A percentile compares a stretch with the other conserved stretches of the same genome.
Evolutionary conservation across 2,888 invertebrate species (phyloP).

Genomic region (Tiliacea citrago): DNA sequence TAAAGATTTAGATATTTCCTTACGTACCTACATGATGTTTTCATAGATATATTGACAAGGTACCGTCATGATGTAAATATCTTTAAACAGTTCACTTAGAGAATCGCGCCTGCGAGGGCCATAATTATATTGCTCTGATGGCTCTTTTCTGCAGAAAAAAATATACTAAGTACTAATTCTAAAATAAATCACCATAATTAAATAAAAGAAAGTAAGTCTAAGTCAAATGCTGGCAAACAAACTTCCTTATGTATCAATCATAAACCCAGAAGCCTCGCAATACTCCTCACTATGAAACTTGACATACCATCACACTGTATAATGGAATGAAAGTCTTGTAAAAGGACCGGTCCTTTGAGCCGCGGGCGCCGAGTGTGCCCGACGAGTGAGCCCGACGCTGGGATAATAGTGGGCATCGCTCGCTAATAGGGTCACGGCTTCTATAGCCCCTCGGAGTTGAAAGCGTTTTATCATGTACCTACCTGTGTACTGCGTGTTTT

Average conservation of each 20-base stretch:
- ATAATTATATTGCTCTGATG: too few species aligned
- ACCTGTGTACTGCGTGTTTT: not conserved
- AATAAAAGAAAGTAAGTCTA: too few species aligned
- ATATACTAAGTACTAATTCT: not conserved
- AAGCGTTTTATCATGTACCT: conserved; percentile 31
- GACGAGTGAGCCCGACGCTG: conserved; percentile 65
- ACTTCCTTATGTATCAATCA: not conserved
- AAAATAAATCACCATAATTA: not conserved
- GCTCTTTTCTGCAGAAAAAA: too few species aligned
- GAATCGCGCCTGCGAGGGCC: too few species aligned
- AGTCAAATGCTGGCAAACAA: not conserved
- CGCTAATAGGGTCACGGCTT: conserved; percentile 77
- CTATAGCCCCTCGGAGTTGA: conserved; percentile 33
- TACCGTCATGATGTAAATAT: too few species aligned
- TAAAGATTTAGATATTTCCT: too few species aligned
- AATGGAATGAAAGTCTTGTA: conserved; percentile 47
- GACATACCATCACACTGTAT: conserved; percentile 24
- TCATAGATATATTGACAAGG: too few species aligned
- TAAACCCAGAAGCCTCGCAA: not conserved
- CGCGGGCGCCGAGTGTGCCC: conserved; percentile 62
- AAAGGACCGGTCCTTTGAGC: conserved; percentile 59
- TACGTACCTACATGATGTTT: too few species aligned
- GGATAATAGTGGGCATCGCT: conserved; percentile 73
- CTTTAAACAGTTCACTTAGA: too few species aligned
- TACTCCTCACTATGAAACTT: conserved; percentile 1